A percentile compares a stretch with the other conserved stretches of the same genome.
Evolutionary conservation across 2,888 invertebrate species (phyloP).

Genomic region (Drosophila eohydei): DNA sequence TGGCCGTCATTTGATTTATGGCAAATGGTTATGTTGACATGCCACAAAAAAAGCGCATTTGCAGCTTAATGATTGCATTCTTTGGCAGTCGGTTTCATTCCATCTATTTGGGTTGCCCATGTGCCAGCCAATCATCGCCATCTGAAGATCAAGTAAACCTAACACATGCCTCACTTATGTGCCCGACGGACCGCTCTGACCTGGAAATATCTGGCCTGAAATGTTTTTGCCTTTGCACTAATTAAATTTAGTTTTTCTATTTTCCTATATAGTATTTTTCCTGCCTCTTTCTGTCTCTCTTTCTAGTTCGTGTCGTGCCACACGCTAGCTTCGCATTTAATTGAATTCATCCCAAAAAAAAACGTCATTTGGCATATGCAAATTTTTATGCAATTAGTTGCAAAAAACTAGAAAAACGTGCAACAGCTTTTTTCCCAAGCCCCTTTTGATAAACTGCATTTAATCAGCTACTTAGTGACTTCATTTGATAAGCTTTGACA

Average conservation of each 20-base stretch:
- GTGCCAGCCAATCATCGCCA: conserved; percentile 42
- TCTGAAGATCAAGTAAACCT: conserved; percentile 28
- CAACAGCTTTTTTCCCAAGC: conserved; percentile 28
- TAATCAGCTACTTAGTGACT: conserved; percentile 24
- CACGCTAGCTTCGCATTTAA: conserved; percentile 49
- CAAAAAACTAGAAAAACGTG: conserved; percentile 47
- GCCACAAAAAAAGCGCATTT: conserved; percentile 60
- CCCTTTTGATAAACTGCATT: conserved; percentile 13
- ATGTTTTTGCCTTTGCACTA: conserved; percentile 39
- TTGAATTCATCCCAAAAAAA: conserved; percentile 43
- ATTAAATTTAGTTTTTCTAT: conserved; percentile 33
- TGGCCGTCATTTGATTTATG: conserved; percentile 71
- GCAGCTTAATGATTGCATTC: conserved; percentile 66
- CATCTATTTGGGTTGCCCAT: conserved; percentile 40
- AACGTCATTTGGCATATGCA: conserved; percentile 58
- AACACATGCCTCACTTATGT: conserved; percentile 33
- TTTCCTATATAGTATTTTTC: background rate
- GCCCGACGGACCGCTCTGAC: conserved; percentile 37
- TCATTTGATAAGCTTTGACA: conserved; percentile 10
- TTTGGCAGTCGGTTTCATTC: conserved; percentile 32
- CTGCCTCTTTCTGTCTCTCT: background rate
- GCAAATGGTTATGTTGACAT: conserved; percentile 74
- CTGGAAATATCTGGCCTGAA: conserved; percentile 51
- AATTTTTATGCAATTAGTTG: conserved; percentile 66
- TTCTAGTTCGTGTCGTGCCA: conserved; percentile 14